These are phyloP conservation scores for Nomada goodeniana DNA, from an alignment of 2,888 invertebrate genomes.

Conservation along the genomic window DNA sequence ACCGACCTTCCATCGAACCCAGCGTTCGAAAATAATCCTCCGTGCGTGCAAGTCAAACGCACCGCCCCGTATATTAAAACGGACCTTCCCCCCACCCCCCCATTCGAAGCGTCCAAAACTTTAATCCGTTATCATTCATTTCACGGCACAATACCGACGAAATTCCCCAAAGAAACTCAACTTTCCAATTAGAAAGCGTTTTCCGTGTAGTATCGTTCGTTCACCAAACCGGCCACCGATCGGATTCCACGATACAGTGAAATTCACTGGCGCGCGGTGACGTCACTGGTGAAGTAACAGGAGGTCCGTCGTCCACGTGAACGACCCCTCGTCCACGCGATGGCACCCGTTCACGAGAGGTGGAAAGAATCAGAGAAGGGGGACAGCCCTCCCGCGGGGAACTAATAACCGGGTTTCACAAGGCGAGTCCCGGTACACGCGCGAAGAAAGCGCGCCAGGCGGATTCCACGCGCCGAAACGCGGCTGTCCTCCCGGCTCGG, in stretches of 20 bases:
- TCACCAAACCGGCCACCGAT: conserved; percentile 32
- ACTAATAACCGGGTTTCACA: conserved; percentile 81
- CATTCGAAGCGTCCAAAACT: background rate
- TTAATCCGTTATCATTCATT: conserved; percentile 17
- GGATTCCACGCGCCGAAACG: conserved; percentile 49
- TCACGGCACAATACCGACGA: background rate
- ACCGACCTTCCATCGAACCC: too few relatives aligned
- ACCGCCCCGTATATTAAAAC: too few relatives aligned
- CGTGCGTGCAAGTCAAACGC: too few relatives aligned
- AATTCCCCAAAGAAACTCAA: conserved; percentile 5
- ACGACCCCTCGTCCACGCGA: conserved; percentile 51
- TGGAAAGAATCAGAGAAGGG: conserved; percentile 45
- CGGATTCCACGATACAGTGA: conserved; percentile 43
- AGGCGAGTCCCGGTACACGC: conserved; percentile 69
- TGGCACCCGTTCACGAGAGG: conserved; percentile 51
- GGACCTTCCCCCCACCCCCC: too few relatives aligned
- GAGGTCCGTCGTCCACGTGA: conserved; percentile 46
- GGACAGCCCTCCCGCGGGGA: conserved; percentile 77
- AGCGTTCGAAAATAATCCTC: too few relatives aligned
- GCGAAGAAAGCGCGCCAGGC: conserved; percentile 52
- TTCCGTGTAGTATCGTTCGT: conserved; percentile 20
- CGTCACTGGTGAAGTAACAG: conserved; percentile 67
- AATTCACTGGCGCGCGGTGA: conserved; percentile 44
- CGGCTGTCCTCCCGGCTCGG: conserved; percentile 48
- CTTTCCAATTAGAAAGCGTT: conserved; percentile 57